A percentile compares a stretch with the other conserved stretches of the same genome.
These are phyloP conservation scores for Meriones unguiculatus DNA, from an alignment of 2,113 vertebrate genomes.

Conservation along the genomic window DNA sequence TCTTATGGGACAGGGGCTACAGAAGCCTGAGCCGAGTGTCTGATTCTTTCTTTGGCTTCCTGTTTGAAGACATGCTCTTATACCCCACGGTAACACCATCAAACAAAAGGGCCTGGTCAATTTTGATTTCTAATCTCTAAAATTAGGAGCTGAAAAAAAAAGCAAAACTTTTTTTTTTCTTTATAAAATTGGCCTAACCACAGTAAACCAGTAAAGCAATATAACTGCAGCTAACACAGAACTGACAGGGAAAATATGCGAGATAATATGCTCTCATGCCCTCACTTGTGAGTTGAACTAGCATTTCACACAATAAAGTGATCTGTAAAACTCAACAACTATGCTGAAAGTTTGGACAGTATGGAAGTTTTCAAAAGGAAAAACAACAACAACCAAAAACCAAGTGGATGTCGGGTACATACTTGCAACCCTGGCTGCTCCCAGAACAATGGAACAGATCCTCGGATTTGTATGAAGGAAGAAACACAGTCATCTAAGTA, in stretches of 20 bases:
- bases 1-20: neutral
- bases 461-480: slow-evolving; percentile 98
- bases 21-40: neutral
- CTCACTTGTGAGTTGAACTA: neutral
- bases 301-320: neutral
- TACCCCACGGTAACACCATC: neutral
- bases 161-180: neutral
- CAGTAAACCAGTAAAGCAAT: neutral
- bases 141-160: neutral
- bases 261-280: neutral
- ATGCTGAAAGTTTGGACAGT: slow-evolving; percentile 5
- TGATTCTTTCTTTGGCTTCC: neutral
- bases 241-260: neutral
- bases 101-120: neutral
- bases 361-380: neutral
- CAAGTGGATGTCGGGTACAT: slow-evolving; percentile 55
- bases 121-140: neutral
- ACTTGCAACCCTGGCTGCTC: slow-evolving; percentile 99
- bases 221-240: neutral
- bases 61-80: neutral
- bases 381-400: neutral
- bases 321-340: neutral
- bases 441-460: slow-evolving; percentile 98
- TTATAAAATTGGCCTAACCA: neutral
- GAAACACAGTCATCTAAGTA: slow-evolving; percentile 97